Conservation (phyloP, 2,888 invertebrate genomes). For the Chromoteleia sp. region DNA sequence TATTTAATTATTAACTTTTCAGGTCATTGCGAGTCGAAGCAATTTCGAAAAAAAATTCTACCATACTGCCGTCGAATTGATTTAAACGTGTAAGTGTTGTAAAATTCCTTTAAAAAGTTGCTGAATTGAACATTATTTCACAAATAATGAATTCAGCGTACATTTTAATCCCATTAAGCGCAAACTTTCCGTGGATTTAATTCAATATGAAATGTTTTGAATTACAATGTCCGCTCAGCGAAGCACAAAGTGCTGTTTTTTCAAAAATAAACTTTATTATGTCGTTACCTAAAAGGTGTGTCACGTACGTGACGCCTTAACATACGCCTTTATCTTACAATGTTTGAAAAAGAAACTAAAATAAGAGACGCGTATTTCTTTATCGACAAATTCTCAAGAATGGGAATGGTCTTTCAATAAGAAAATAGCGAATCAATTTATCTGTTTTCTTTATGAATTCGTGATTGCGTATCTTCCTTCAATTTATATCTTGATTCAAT, state of each 20-base stretch:
- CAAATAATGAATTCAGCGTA: constrained; percentile 14
- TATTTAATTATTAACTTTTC: constrained; percentile 29
- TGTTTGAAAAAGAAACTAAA: constrained; percentile 61
- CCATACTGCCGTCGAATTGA: not conserved
- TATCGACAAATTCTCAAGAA: constrained; percentile 53
- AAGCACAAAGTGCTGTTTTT: constrained; percentile 18
- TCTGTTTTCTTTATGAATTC: constrained; percentile 43
- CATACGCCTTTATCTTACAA: constrained; percentile 45
- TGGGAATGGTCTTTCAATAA: constrained; percentile 51
- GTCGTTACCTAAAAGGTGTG: constrained; percentile 62
- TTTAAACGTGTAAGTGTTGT: not conserved
- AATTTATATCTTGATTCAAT: constrained; percentile 2
- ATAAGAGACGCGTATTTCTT: constrained; percentile 57
- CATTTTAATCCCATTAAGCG: constrained; percentile 42
- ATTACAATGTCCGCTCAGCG: constrained; percentile 33
- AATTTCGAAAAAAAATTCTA: not conserved
- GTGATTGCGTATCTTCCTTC: constrained; percentile 24
- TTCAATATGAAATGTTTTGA: constrained; percentile 46
- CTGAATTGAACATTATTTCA: not conserved
- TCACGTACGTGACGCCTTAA: constrained; percentile 62
- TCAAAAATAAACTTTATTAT: constrained; percentile 59
- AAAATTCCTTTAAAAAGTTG: constrained; percentile 6
- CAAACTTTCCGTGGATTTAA: constrained; percentile 31
- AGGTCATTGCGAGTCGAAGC: not conserved
- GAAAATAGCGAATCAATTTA: constrained; percentile 46